These are phyloP conservation scores for Todiramphus chloris DNA, from an alignment of 2,113 vertebrate species.

Conservation along the genomic window DNA sequence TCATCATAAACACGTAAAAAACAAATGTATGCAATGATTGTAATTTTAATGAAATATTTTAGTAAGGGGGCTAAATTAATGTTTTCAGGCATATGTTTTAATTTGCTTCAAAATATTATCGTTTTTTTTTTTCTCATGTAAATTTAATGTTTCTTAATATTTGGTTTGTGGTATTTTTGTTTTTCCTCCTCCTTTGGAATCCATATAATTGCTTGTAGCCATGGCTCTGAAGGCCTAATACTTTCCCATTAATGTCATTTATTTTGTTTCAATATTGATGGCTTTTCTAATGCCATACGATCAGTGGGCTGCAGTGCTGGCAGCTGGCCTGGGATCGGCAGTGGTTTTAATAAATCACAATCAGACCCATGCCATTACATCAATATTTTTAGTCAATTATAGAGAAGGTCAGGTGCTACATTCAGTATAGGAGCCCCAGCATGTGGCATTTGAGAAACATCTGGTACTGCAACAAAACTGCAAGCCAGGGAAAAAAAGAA, in stretches of 20 bases:
- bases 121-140: slow-evolving; percentile 63
- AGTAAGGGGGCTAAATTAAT: slow-evolving; percentile 36
- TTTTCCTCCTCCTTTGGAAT: slow-evolving; percentile 80
- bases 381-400: slow-evolving; percentile 99
- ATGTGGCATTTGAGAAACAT: slow-evolving; percentile 93
- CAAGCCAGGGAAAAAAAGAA: slow-evolving; percentile 77
- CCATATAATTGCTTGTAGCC: slow-evolving; percentile 85
- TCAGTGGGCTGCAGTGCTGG: slow-evolving; percentile 94
- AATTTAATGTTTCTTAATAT: slow-evolving; percentile 70
- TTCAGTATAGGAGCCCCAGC: slow-evolving; percentile 83
- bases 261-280: slow-evolving; percentile 96
- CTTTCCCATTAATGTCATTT: slow-evolving; percentile 95
- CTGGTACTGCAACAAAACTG: slow-evolving; percentile 88
- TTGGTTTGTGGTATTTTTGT: slow-evolving; percentile 72
- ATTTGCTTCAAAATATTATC: slow-evolving; percentile 55
- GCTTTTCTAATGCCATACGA: slow-evolving; percentile 97
- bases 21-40: slow-evolving; percentile 66
- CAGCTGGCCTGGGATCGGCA: slow-evolving; percentile 92
- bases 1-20: slow-evolving; percentile 56
- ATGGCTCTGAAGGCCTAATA: slow-evolving; percentile 84
- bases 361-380: slow-evolving; percentile 98
- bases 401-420: slow-evolving; percentile 97
- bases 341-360: slow-evolving; percentile 99
- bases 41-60: slow-evolving; percentile 58
- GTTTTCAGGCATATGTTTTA: slow-evolving; percentile 54